Percentiles rank a stretch among this genome's conserved stretches.
Evolutionary conservation across 2,113 vertebrate species (phyloP).

Genomic region (Coregonus clupeaformis): DNA sequence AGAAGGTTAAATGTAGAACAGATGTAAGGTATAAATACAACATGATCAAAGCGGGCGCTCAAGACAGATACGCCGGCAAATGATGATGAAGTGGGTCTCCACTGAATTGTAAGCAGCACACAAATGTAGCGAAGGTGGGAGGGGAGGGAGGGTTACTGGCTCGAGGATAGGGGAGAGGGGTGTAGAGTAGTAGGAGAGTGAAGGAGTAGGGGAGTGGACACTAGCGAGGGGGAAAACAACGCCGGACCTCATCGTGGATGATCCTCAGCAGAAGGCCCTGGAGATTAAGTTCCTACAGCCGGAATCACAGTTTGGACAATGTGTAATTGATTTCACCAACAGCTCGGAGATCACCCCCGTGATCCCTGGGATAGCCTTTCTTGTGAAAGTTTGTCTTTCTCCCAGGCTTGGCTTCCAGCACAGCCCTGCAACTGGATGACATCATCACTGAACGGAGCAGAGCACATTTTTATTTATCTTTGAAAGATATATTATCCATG

Average conservation of each 20-base stretch:
- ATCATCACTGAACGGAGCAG: slow-evolving; percentile 60
- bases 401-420: slow-evolving; percentile 55
- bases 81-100: slow-evolving; percentile 99
- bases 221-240: slow-evolving; percentile 80
- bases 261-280: slow-evolving; percentile 73
- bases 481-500: slow-evolving; percentile 79
- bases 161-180: slow-evolving; percentile 15
- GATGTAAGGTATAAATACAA: slow-evolving; percentile 98
- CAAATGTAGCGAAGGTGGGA: slow-evolving; percentile 83
- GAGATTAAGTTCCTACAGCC: slow-evolving; percentile 62
- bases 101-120: slow-evolving; percentile 90
- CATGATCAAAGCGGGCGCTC: slow-evolving; percentile 96
- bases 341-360: slow-evolving; percentile 64
- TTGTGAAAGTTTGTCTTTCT: slow-evolving; percentile 72
- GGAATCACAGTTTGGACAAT: slow-evolving; percentile 67
- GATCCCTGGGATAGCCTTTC: slow-evolving; percentile 60
- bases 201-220: slow-evolving; percentile 57
- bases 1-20: slow-evolving; percentile 98
- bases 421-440: slow-evolving; percentile 65
- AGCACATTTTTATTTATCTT: slow-evolving; percentile 82
- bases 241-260: slow-evolving; percentile 80
- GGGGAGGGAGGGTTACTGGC: not conserved
- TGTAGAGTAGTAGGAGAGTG: too few relatives aligned
- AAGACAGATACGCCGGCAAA: slow-evolving; percentile 95
- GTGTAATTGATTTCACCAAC: slow-evolving; percentile 71